These are phyloP conservation scores for Lasiurus cinereus DNA, from an alignment of 2,113 vertebrate species.

Conservation along the genomic window DNA sequence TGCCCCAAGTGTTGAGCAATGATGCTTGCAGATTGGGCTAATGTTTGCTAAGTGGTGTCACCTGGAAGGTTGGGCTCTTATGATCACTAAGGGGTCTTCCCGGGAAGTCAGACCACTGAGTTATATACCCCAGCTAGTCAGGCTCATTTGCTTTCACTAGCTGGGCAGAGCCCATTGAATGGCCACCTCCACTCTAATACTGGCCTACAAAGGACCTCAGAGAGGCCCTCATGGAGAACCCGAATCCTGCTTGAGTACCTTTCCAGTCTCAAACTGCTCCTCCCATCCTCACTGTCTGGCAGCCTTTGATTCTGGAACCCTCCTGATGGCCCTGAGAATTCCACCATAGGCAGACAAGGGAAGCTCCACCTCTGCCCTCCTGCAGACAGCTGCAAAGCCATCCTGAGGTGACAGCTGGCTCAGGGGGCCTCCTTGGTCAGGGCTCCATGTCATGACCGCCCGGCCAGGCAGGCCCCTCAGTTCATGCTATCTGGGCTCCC, in stretches of 20 bases:
- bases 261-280: neutral
- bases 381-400: neutral
- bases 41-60: neutral
- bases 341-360: neutral
- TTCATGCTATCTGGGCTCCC: neutral
- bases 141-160: neutral
- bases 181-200: neutral
- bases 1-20: neutral
- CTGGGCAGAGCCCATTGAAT: neutral
- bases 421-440: neutral
- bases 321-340: neutral
- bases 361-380: neutral
- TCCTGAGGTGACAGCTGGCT: neutral
- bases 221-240: neutral
- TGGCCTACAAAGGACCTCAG: neutral
- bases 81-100: neutral
- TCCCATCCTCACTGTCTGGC: neutral
- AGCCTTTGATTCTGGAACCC: constrained; percentile 6
- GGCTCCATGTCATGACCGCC: neutral
- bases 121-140: neutral
- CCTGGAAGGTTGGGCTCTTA: neutral
- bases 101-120: neutral
- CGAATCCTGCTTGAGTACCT: neutral
- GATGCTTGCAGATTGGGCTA: neutral
- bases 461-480: neutral